phyloP scores from a whole-genome alignment of 37 sponge, comb jelly and placozoan species.

The Crambe crambe region DNA sequence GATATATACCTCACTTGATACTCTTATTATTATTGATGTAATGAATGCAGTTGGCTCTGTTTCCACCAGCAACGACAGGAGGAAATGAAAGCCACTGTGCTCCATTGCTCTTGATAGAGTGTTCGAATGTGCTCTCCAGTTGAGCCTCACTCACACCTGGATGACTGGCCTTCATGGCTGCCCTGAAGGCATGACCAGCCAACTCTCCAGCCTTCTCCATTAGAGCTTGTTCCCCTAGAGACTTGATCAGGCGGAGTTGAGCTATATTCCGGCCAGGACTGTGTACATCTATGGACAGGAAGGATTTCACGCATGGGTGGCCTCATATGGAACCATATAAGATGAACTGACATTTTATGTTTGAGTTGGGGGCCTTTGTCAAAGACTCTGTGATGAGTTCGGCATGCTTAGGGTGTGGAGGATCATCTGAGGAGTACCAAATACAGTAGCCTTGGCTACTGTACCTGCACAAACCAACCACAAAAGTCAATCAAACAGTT shows the following conservation, averaged over 20 bases:
- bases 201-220: conserved; percentile 63
- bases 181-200: conserved; percentile 42
- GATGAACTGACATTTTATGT: conserved; percentile 35
- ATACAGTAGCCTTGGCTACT: conserved; percentile 37
- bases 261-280: conserved; percentile 35
- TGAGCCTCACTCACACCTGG: conserved; percentile 64
- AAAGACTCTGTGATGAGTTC: conserved; percentile 36
- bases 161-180: conserved; percentile 44
- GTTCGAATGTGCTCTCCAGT: conserved; percentile 74
- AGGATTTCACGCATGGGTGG: not conserved
- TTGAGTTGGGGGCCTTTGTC: conserved; percentile 32
- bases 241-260: conserved; percentile 53
- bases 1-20: conserved; percentile 21
- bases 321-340: not conserved
- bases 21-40: conserved; percentile 67
- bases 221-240: conserved; percentile 48
- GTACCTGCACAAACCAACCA: conserved; percentile 28
- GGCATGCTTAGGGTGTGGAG: conserved; percentile 20
- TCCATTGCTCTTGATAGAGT: conserved; percentile 57
- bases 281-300: conserved; percentile 37
- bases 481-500: too few species aligned
- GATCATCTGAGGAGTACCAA: conserved; percentile 52
- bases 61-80: conserved; percentile 85
- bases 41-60: conserved; percentile 71
- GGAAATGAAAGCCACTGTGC: conserved; percentile 81